phyloP scores from a whole-genome alignment of 2,113 vertebrate genomes.

The Mirza zaza region DNA sequence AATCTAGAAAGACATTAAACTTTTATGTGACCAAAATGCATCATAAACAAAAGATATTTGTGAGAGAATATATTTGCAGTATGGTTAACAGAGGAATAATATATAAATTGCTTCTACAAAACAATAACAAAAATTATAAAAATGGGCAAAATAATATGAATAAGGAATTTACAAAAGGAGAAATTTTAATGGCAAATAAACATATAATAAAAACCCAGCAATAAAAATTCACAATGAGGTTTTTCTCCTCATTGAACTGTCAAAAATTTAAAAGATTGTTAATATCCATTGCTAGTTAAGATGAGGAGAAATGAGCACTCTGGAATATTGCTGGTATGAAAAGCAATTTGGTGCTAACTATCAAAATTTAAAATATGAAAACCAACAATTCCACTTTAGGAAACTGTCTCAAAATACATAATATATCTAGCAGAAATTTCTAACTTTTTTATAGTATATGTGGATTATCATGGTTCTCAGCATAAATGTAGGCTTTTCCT shows the following conservation, averaged over 20 bases:
- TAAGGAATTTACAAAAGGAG: background rate
- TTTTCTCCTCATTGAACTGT: background rate
- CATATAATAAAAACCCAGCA: background rate
- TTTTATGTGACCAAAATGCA: background rate
- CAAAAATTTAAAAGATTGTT: background rate
- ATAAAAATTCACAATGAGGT: background rate
- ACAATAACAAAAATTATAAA: background rate
- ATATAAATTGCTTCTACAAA: background rate
- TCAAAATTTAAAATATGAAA: background rate
- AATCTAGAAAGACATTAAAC: background rate
- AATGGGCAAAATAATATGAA: background rate
- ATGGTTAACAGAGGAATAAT: background rate
- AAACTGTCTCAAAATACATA: background rate
- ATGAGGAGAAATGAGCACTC: background rate
- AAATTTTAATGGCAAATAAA: background rate
- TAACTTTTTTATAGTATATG: background rate
- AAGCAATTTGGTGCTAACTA: background rate
- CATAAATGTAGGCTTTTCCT: background rate
- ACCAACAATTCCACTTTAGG: background rate
- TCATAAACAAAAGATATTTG: background rate
- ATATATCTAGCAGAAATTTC: background rate
- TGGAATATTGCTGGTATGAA: background rate
- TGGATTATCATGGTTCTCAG: background rate
- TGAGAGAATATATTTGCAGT: background rate
- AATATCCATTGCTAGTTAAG: background rate